Evolutionary conservation across 2,113 vertebrate genomes (phyloP).

Genomic region (Embiotoca jacksoni): DNA sequence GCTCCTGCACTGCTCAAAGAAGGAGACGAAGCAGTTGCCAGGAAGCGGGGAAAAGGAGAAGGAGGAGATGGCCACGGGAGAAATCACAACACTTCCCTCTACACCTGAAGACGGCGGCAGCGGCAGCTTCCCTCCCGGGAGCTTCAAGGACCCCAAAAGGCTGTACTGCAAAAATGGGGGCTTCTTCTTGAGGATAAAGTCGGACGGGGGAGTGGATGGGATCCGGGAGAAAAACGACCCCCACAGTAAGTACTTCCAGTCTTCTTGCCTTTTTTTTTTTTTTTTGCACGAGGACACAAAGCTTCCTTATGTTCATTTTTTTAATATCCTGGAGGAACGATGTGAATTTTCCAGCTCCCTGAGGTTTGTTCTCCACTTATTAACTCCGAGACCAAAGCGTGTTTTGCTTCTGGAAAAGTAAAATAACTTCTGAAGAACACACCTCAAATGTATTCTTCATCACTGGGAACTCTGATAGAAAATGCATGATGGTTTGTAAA

Average conservation of each 20-base stretch:
- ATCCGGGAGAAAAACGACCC: constrained; percentile 95
- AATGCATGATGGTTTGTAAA: not conserved
- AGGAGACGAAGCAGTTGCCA: constrained; percentile 56
- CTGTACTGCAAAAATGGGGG: constrained; percentile 98
- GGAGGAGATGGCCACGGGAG: constrained; percentile 87
- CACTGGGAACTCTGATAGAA: constrained; percentile 44
- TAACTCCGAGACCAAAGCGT: constrained; percentile 10
- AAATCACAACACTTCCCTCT: constrained; percentile 90
- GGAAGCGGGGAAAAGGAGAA: constrained; percentile 36
- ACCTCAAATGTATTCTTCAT: constrained; percentile 27
- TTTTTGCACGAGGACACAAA: constrained; percentile 57
- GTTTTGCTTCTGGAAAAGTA: constrained; percentile 54
- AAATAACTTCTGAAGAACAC: constrained; percentile 25
- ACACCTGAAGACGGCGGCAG: constrained; percentile 87
- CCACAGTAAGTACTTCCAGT: constrained; percentile 87
- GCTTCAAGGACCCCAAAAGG: constrained; percentile 94
- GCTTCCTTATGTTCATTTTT: constrained; percentile 63
- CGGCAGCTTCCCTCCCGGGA: constrained; percentile 88
- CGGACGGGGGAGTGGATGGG: constrained; percentile 94
- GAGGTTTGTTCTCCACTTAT: constrained; percentile 40
- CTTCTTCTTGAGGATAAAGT: constrained; percentile 93
- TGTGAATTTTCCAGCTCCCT: constrained; percentile 68
- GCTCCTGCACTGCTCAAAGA: constrained; percentile 53
- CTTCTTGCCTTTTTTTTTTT: not conserved
- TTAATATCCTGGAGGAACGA: constrained; percentile 45